Evolutionary conservation across 2,113 vertebrate species (phyloP), one percentile per base, ranked within the genome.

Genomic region (Pterocles burchelli): DNA sequence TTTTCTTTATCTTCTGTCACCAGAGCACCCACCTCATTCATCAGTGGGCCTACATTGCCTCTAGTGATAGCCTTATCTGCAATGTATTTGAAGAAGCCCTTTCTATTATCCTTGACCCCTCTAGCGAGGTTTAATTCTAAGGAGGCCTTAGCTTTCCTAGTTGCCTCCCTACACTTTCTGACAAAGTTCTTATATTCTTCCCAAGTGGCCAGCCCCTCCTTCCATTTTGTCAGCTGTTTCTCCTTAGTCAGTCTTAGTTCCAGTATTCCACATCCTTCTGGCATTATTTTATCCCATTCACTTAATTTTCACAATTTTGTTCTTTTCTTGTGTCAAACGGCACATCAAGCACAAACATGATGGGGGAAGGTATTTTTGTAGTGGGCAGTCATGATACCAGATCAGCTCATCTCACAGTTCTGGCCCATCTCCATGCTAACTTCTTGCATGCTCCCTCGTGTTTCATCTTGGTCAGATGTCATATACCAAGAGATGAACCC

Each of bases 161-260:
- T n/a, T n/a, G n/a, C n/a, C n/a, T n/a, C n/a, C n/a, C n/a, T n/a
- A n/a, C n/a, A n/a, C n/a, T n/a, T n/a, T n/a, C n/a, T n/a, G n/a
- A n/a, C n/a, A n/a, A n/a, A n/a, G n/a, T n/a, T n/a, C n/a, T n/a
- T n/a, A n/a, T n/a, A n/a, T n/a, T n/a, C n/a, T n/a, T n/a, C n/a
- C n/a, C n/a, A n/a, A n/a, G n/a, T n/a, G n/a, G n/a, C n/a, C n/a
- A n/a, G n/a, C n/a, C n/a, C n/a, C n/a, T n/a, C n/a, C n/a, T n/a
- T n/a, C n/a, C n/a, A n/a, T n/a, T 97, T 94, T 88, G 80, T 92
- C 96, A 93, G 89, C 78, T 93, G 59, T n/a, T 63, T 85, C 67
- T 96, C 59, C 85, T 89, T 51, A 59, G 52, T 74, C 21, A 78
- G 19, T 31, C 74, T 59, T 66, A 41, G 41, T 74, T 87, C 71